Conservation (phyloP, 1,140 invertebrate species). For the Pseudomyrmex gracilis region DNA sequence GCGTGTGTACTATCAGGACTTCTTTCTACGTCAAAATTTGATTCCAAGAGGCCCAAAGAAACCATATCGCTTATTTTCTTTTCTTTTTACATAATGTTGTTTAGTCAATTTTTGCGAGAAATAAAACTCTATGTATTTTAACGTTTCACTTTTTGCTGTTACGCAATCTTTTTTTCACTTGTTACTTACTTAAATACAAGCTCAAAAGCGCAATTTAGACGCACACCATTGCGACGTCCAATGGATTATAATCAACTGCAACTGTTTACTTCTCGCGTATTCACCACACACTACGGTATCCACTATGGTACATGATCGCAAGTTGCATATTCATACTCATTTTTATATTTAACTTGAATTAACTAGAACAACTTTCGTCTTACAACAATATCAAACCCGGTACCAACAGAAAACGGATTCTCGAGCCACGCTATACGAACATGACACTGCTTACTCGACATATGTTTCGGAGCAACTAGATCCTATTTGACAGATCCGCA, state of each 20-base stretch:
- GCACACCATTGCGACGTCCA: neutral
- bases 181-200: slow-evolving; percentile 10
- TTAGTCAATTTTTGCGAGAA: neutral
- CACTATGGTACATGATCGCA: slow-evolving; percentile 15
- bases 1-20: too few species aligned
- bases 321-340: slow-evolving; percentile 8
- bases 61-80: slow-evolving; percentile 3
- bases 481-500: slow-evolving; percentile 4
- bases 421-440: slow-evolving; percentile 13
- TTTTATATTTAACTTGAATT: neutral
- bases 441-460: slow-evolving; percentile 46
- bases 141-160: neutral
- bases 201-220: neutral
- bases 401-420: neutral
- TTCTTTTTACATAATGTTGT: slow-evolving; percentile 1
- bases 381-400: neutral
- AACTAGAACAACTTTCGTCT: slow-evolving; percentile 16
- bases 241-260: neutral
- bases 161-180: neutral
- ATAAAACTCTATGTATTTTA: slow-evolving; percentile 2
- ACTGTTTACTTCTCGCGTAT: slow-evolving; percentile 11
- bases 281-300: slow-evolving; percentile 10
- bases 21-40: neutral
- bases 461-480: neutral
- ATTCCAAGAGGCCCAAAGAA: neutral